Evolutionary conservation across 2,797 vertebrate genomes (phyloP).

Genomic region (Danio albolineatus): DNA sequence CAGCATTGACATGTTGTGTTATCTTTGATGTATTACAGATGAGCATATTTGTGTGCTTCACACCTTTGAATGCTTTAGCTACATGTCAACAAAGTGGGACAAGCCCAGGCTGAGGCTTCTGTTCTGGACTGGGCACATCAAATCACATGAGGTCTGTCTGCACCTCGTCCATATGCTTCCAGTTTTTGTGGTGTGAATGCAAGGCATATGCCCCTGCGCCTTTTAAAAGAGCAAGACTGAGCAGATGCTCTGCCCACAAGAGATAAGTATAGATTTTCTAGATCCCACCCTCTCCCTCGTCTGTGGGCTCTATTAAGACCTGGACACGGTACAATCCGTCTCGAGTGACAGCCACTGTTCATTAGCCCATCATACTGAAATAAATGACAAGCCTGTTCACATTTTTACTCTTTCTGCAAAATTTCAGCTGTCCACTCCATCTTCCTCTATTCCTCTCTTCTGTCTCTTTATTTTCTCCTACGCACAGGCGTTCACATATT

Average conservation of each 20-base stretch:
- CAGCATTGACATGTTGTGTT: neutral
- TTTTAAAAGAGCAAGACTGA: conserved; percentile 35
- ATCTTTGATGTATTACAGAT: conserved; percentile 8
- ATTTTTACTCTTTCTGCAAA: conserved; percentile 29
- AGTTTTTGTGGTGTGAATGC: conserved; percentile 13
- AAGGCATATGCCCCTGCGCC: conserved; percentile 33
- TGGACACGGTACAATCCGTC: conserved; percentile 35
- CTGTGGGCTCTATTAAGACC: conserved; percentile 53
- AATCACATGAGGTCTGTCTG: conserved; percentile 41
- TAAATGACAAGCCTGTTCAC: conserved; percentile 50
- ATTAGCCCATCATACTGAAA: conserved; percentile 48
- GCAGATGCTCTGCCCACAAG: conserved; percentile 38
- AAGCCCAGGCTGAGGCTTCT: conserved; percentile 44
- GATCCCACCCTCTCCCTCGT: conserved; percentile 45
- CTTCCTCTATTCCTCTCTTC: conserved; percentile 7
- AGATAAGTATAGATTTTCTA: conserved; percentile 53
- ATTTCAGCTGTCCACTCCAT: conserved; percentile 10
- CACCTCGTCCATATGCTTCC: conserved; percentile 41
- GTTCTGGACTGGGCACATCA: conserved; percentile 35
- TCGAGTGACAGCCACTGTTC: conserved; percentile 45
- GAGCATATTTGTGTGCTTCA: conserved; percentile 21
- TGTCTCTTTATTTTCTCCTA: conserved; percentile 34
- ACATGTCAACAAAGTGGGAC: conserved; percentile 37
- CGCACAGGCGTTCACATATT: conserved; percentile 2
- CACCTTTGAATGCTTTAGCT: conserved; percentile 42